Conservation (phyloP, 2,888 invertebrate genomes). For the Dynastes maya region DNA sequence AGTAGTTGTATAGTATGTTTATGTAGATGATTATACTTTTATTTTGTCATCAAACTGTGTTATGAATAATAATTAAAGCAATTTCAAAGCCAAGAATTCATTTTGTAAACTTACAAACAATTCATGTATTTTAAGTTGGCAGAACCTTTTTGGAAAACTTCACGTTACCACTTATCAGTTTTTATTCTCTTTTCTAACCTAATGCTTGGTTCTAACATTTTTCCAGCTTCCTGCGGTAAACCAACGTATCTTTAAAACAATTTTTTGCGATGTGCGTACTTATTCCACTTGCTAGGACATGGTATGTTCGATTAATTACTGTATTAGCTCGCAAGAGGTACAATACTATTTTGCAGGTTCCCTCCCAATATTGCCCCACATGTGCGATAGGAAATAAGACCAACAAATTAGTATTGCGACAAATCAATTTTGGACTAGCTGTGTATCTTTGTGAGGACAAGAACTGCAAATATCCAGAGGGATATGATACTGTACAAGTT, state of each 20-base stretch:
- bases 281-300: neutral
- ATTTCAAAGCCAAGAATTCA: no score
- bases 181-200: neutral
- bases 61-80: no score
- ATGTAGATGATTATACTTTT: no score
- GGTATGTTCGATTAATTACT: neutral
- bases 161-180: neutral
- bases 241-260: neutral
- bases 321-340: no score
- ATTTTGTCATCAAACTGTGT: no score
- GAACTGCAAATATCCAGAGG: conserved; percentile 41
- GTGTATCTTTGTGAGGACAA: conserved; percentile 45
- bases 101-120: no score
- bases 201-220: no score
- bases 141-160: neutral
- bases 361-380: conserved; percentile 27
- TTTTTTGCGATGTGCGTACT: neutral
- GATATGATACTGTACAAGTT: conserved; percentile 22
- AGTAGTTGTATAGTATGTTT: no score
- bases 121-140: no score
- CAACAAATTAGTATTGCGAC: conserved; percentile 34
- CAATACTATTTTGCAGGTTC: conserved; percentile 12
- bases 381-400: conserved; percentile 17
- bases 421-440: conserved; percentile 41
- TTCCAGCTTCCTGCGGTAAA: no score